Percentiles rank a stretch among this genome's conserved stretches.
Conservation (phyloP, 2,113 vertebrate genomes). For the Empidonax traillii region DNA sequence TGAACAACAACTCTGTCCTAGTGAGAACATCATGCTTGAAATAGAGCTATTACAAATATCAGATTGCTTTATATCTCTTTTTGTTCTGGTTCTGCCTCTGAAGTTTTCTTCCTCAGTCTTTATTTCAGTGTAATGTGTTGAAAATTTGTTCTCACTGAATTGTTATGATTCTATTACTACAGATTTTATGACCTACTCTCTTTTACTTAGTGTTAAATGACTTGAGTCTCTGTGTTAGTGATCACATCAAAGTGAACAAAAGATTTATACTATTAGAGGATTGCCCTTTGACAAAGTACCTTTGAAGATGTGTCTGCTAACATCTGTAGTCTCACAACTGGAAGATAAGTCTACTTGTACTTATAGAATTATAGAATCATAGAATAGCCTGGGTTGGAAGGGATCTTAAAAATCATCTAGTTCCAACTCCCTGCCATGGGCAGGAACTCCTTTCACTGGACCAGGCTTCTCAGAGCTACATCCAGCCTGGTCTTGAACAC, state of each 20-base stretch:
- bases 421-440: too few relatives aligned
- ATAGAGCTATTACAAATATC: not conserved
- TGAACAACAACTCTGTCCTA: not conserved
- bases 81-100: not conserved
- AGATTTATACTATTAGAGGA: not conserved
- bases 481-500: not conserved
- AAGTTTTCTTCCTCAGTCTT: not conserved
- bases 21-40: not conserved
- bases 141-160: not conserved
- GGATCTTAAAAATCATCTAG: not conserved
- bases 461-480: not conserved
- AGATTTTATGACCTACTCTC: not conserved
- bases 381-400: not conserved
- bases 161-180: not conserved
- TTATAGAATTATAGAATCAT: not conserved
- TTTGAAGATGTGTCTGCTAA: not conserved
- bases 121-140: not conserved
- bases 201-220: not conserved
- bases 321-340: not conserved
- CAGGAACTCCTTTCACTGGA: not conserved
- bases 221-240: not conserved
- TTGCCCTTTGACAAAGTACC: not conserved
- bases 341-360: not conserved
- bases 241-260: not conserved
- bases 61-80: not conserved